A percentile compares a stretch with the other conserved stretches of the same genome.
Conservation (phyloP, 2,797 vertebrate genomes). For the Erithacus rubecula region DNA sequence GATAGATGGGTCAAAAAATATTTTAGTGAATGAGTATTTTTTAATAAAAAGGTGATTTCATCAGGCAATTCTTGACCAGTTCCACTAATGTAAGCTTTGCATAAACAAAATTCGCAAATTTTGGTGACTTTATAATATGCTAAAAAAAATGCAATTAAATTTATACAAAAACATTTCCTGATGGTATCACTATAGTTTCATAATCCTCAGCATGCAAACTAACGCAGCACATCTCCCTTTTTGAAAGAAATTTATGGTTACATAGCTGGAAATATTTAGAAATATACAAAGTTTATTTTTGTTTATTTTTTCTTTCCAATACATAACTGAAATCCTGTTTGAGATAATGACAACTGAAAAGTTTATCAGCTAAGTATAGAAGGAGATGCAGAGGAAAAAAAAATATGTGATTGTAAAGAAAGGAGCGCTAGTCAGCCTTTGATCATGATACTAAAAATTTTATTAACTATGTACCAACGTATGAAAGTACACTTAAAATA, state of each 20-base stretch:
- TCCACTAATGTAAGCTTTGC: not conserved
- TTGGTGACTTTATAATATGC: not conserved
- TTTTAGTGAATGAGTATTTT: not conserved
- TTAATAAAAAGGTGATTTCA: not conserved
- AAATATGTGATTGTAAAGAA: not conserved
- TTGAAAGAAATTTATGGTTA: not conserved
- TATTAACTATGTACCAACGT: not conserved
- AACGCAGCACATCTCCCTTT: not conserved
- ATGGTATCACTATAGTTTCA: not conserved
- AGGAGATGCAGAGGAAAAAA: not conserved
- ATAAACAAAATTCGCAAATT: not conserved
- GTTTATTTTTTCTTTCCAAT: not conserved
- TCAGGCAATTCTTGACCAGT: not conserved
- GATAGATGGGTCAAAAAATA: not conserved
- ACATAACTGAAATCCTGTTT: not conserved
- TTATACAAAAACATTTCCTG: not conserved
- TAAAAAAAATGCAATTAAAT: not conserved
- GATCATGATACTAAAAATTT: not conserved
- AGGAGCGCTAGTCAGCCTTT: not conserved
- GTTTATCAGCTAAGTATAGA: not conserved
- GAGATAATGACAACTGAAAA: not conserved
- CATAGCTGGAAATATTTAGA: not conserved
- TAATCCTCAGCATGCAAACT: not conserved
- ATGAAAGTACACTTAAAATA: constrained; percentile 9
- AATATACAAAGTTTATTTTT: not conserved